phyloP scores from a whole-genome alignment of 2,888 invertebrate species.

The Drosophila subquinaria region DNA sequence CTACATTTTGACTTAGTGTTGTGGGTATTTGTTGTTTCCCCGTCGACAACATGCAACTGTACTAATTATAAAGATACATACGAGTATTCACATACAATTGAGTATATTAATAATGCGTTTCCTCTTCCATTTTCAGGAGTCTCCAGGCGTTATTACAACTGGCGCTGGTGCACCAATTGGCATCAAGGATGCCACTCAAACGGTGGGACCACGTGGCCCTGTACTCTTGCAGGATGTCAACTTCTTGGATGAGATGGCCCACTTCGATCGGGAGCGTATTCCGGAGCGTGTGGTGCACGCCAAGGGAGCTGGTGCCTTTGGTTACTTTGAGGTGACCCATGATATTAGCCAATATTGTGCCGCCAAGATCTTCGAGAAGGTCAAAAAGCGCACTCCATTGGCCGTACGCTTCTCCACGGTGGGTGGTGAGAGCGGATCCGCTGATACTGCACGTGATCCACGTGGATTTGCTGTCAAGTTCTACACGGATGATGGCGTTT shows the following conservation, averaged over 20 bases:
- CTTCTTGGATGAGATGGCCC: conserved; percentile 92
- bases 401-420: conserved; percentile 94
- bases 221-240: conserved; percentile 94
- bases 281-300: conserved; percentile 98
- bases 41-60: neutral
- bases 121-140: conserved; percentile 50
- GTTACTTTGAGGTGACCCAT: conserved; percentile 94
- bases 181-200: conserved; percentile 88
- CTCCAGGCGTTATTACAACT: conserved; percentile 89
- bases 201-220: conserved; percentile 95
- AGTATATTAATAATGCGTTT: neutral
- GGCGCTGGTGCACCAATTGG: conserved; percentile 93
- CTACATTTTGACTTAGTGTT: too few relatives aligned
- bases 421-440: conserved; percentile 95
- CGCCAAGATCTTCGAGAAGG: conserved; percentile 91
- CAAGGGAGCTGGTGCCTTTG: conserved; percentile 96
- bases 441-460: conserved; percentile 96
- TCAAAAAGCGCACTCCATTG: conserved; percentile 93
- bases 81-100: neutral
- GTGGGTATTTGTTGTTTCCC: too few relatives aligned
- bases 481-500: conserved; percentile 96
- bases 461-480: conserved; percentile 97
- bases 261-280: conserved; percentile 96
- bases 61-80: neutral
- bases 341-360: conserved; percentile 93